phyloP scores from a whole-genome alignment of 2,888 invertebrate genomes.

The Lasioglossum zephyrum region DNA sequence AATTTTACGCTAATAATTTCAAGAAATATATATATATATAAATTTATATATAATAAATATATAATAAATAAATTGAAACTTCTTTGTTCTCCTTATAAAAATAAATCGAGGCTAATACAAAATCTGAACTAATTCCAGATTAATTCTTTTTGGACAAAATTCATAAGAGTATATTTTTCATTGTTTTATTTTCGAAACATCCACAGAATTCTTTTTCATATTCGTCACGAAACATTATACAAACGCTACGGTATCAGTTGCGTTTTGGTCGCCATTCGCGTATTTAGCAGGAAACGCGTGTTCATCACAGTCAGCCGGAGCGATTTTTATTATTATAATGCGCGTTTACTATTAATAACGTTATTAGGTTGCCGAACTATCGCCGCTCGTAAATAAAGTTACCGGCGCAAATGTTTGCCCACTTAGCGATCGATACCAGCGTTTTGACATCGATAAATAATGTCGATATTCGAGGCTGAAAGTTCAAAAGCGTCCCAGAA shows the following conservation, averaged over 20 bases:
- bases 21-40: no score
- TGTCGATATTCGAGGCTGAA: slow-evolving; percentile 28
- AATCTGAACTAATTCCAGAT: no score
- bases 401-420: slow-evolving; percentile 22
- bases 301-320: background rate
- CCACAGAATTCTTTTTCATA: background rate
- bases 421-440: slow-evolving; percentile 42
- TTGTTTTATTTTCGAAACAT: background rate
- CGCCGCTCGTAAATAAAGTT: slow-evolving; percentile 32
- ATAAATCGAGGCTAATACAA: no score
- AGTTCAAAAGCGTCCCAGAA: slow-evolving; percentile 40
- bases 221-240: background rate
- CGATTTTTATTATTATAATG: background rate
- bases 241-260: background rate
- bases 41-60: no score
- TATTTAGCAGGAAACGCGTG: background rate
- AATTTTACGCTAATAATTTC: background rate
- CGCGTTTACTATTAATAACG: background rate
- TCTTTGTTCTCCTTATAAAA: no score
- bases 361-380: background rate
- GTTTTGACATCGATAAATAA: slow-evolving; percentile 38
- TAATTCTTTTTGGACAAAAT: background rate
- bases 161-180: background rate
- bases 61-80: no score
- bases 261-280: background rate